Base-by-base conservation (phyloP, 2,113 vertebrate species). In the Hucho hucho region DNA sequence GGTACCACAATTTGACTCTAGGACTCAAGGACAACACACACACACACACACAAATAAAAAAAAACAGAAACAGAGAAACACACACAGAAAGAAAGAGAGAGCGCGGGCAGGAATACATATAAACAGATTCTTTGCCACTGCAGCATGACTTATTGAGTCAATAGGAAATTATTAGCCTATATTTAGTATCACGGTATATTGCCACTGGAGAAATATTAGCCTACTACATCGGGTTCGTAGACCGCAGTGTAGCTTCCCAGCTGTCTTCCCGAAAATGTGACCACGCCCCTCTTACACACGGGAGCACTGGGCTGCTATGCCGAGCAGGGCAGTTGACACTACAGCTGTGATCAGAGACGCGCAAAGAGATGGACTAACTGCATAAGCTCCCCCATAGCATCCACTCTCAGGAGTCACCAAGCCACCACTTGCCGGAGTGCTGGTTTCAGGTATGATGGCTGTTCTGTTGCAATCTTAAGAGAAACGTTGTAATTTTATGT, bases 251-350 rank as follows among this genome's bases (percentile, higher is more conserved):
- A 49, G 16, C 14, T 18, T 3, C 49, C 9, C 37, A 43, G 37
- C 37, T 43, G 37, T 43, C 2, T 43, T 11, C 37, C 9, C 9
- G 37, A 43, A 43, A 53, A 16, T 14, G 13, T 68, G 6, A 75
- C 89, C 89, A 90, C 91, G 85, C 91, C 90, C 85, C 91, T 87
- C 37, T 43, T 85, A 86, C 78, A 69, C 76, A 81, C 80, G 83
- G 87, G 86, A 87, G 87, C 88, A 89, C 88, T 84, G 70, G 75
- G 72, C 81, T 73, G 78, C 64, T 66, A 25, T 66, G 64, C 64
- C 13, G 25, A 63, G 59, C 14, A 18, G 29, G 11, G 28, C 49
- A 28, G 18, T 47, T 13, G 28, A 7, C 68, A 11, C 16, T 6
- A 20, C 67, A 46, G 73, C 72, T 64, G 79, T 59, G 53, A 74